phyloP scores from a whole-genome alignment of 2,888 invertebrate genomes.

The Crossocerus cetratus region DNA sequence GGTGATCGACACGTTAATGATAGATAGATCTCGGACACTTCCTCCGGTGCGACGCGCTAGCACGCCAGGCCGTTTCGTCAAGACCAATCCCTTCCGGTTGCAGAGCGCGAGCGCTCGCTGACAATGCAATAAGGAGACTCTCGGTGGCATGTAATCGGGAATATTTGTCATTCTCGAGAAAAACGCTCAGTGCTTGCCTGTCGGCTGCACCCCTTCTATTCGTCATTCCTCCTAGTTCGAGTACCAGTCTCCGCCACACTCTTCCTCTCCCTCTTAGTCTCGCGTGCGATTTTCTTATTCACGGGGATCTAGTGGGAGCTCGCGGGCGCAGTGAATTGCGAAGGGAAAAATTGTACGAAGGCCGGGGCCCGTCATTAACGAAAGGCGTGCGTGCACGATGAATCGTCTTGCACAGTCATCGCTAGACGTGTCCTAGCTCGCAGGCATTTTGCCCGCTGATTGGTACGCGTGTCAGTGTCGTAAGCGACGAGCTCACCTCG shows the following conservation, averaged over 20 bases:
- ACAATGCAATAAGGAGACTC: too few relatives aligned
- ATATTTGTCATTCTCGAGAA: constrained; percentile 67
- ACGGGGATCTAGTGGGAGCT: constrained; percentile 11
- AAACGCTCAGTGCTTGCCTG: constrained; percentile 50
- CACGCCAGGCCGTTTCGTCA: neutral
- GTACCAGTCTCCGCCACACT: constrained; percentile 20
- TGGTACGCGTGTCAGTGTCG: too few relatives aligned
- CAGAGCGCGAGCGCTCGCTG: too few relatives aligned
- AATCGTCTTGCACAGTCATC: constrained; percentile 37
- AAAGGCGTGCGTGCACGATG: constrained; percentile 25
- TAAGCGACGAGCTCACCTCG: too few relatives aligned
- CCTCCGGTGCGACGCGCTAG: constrained; percentile 12
- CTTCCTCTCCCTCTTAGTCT: constrained; percentile 15
- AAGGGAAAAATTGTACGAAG: constrained; percentile 39
- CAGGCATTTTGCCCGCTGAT: neutral
- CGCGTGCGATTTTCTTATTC: constrained; percentile 16
- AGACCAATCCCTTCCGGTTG: neutral
- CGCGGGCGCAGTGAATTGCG: constrained; percentile 17
- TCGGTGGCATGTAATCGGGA: constrained; percentile 49
- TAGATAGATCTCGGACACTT: constrained; percentile 11
- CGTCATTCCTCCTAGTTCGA: constrained; percentile 43
- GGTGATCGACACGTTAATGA: constrained; percentile 24
- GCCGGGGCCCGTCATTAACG: constrained; percentile 43
- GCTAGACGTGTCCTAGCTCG: constrained; percentile 15
- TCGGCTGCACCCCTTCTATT: constrained; percentile 52